Conservation (phyloP, 2,797 vertebrate genomes). For the Thaleichthys pacificus region DNA sequence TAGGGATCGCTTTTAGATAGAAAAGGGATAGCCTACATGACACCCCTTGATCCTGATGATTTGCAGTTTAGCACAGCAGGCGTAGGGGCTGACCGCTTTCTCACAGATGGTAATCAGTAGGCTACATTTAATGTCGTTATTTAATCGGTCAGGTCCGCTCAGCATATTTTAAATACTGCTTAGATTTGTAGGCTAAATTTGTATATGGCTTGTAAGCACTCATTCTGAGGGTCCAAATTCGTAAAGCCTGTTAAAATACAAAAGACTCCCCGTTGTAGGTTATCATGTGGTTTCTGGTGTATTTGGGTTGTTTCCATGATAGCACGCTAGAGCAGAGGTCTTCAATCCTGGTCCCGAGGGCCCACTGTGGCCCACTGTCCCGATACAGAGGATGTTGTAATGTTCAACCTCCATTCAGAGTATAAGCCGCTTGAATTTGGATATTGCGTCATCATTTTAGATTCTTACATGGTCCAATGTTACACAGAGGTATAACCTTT, state of each 20-base stretch:
- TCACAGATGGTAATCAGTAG: conserved; percentile 11
- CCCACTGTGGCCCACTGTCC: too few species aligned
- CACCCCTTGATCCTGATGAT: conserved; percentile 42
- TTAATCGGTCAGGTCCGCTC: background rate
- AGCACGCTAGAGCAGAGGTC: background rate
- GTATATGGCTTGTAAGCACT: background rate
- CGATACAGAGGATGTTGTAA: too few species aligned
- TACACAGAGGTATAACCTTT: background rate
- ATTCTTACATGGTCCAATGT: background rate
- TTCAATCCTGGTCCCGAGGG: too few species aligned
- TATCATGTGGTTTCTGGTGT: conserved; percentile 43
- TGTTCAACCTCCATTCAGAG: background rate
- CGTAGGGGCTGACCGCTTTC: background rate
- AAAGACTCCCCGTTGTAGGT: conserved; percentile 59
- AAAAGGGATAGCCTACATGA: conserved; percentile 4
- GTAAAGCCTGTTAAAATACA: conserved; percentile 86
- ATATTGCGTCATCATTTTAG: background rate
- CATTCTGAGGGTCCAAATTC: conserved; percentile 74
- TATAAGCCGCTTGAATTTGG: background rate
- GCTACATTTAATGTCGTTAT: conserved; percentile 23
- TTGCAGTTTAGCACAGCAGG: conserved; percentile 32
- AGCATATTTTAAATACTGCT: background rate
- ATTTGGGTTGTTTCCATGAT: background rate
- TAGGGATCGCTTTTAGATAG: conserved; percentile 12
- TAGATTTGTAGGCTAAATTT: background rate